Evolutionary conservation across 2,888 invertebrate genomes (phyloP), one percentile per base, ranked within the genome.

Genomic region (Nycteola revayana): DNA sequence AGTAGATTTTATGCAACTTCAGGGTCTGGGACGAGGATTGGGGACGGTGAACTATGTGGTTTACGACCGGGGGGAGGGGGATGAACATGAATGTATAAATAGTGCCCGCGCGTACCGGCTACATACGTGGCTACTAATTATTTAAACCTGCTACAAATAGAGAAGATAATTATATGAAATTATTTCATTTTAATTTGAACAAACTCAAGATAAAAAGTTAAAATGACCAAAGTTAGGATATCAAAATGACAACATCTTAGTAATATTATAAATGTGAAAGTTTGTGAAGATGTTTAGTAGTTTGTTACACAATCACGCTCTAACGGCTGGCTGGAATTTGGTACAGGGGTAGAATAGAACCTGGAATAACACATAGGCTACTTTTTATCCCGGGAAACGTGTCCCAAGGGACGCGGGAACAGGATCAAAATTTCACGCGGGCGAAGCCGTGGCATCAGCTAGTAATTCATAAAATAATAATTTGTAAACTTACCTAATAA

Each of bases 1-100:
- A 25, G 25, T 25, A 25, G 25, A 25, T 25, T 25, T 25, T 25
- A 25, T 25, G 25, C 25, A 25, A 25, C 25, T 25, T 25, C 25
- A 11, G 25, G 25, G 25, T 25, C 25, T 25, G 25, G 25, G 25
- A 25, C 25, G 25, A 25, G 25, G 25, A 11, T 25, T 11, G 11
- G 25, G 22, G 22, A 22, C 22, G 22, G 22, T 22, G 22, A 22
- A 22, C 22, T 22, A 22, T 22, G 22, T 22, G 22, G 22, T 22
- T 22, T 22, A 22, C 22, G 22, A 22, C 22, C 22, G 22, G 22
- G 22, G 22, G 22, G 22, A 22, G 22, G 22, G 22, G 22, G 22
- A 22, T 22, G 22, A 22, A 22, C 22, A 22, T 22, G 22, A 22
- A 22, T 22, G 22, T 22, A 22, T 22, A 22, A 22, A 22, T 22